phyloP scores from a whole-genome alignment of 2,888 invertebrate species.

The Volucella zonaria region DNA sequence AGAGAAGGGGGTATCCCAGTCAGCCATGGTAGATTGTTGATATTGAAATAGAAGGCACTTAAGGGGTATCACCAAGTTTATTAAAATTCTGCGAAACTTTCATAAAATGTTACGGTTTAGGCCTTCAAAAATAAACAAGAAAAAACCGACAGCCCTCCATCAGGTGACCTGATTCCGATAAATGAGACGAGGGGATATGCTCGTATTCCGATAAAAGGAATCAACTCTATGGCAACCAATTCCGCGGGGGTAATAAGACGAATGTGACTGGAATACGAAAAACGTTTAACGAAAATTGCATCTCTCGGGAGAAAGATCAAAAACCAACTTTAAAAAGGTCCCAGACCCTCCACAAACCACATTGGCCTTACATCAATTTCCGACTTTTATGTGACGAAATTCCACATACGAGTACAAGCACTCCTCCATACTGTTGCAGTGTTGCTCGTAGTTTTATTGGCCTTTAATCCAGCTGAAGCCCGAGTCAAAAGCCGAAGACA shows the following conservation, averaged over 20 bases:
- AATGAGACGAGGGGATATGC: conserved; percentile 2
- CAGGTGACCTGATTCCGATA: conserved; percentile 44
- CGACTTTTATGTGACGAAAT: conserved; percentile 52
- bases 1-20: neutral
- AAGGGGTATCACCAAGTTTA: conserved; percentile 47
- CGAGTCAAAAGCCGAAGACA: conserved; percentile 33
- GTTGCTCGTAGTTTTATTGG: conserved; percentile 55
- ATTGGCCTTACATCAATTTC: conserved; percentile 48
- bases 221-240: conserved; percentile 1
- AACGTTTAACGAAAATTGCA: neutral
- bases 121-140: neutral
- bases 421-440: conserved; percentile 10
- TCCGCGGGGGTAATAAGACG: neutral
- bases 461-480: conserved; percentile 48
- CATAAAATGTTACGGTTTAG: conserved; percentile 12
- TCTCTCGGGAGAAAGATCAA: conserved; percentile 5
- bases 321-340: too few species aligned
- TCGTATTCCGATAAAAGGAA: conserved; percentile 11
- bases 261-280: neutral
- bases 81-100: conserved; percentile 54
- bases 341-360: neutral
- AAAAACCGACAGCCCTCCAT: neutral
- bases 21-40: conserved; percentile 27
- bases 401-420: neutral
- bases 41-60: conserved; percentile 46